These are phyloP conservation scores for Bathynomus jamesi DNA, from an alignment of 1,140 invertebrate species.

Conservation along the genomic window DNA sequence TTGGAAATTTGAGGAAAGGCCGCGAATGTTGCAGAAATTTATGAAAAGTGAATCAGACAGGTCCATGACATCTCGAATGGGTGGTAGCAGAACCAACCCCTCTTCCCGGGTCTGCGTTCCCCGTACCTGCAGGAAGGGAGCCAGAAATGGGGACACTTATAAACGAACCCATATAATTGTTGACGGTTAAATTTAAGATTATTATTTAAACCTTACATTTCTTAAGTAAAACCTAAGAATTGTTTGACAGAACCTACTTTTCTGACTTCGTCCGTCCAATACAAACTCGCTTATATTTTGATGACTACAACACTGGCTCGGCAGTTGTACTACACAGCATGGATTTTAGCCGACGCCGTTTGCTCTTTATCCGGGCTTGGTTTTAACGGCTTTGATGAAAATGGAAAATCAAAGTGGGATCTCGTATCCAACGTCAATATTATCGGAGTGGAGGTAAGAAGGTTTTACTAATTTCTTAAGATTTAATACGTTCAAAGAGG, in stretches of 20 bases:
- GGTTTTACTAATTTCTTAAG: conserved; percentile 12
- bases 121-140: too few relatives aligned
- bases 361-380: conserved; percentile 91
- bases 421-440: conserved; percentile 84
- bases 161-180: neutral
- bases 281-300: conserved; percentile 68
- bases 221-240: neutral
- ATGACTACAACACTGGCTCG: conserved; percentile 66
- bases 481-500: neutral
- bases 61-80: too few relatives aligned
- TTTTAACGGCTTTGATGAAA: conserved; percentile 69
- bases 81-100: too few relatives aligned
- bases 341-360: conserved; percentile 85
- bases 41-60: too few relatives aligned
- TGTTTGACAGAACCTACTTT: conserved; percentile 18
- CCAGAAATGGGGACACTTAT: too few relatives aligned
- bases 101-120: too few relatives aligned
- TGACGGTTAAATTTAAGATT: conserved; percentile 2
- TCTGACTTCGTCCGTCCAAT: conserved; percentile 39
- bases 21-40: too few relatives aligned
- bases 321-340: conserved; percentile 94
- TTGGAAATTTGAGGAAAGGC: too few relatives aligned
- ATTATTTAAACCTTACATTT: neutral
- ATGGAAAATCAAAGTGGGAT: conserved; percentile 71
- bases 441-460: conserved; percentile 73